Evolutionary conservation across 2,888 invertebrate genomes (phyloP).

Genomic region (Dioctria rufipes): DNA sequence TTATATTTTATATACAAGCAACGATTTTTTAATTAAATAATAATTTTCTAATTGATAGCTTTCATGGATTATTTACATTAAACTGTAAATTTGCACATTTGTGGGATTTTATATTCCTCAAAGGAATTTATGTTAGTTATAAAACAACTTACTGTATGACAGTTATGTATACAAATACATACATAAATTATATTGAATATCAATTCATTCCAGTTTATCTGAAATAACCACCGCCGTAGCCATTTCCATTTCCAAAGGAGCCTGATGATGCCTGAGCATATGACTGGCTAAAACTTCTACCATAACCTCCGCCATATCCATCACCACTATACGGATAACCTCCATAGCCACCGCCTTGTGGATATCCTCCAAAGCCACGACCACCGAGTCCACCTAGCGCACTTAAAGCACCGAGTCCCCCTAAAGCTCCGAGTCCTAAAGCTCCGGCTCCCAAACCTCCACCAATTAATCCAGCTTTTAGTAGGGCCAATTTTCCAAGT

Average conservation of each 20-base stretch:
- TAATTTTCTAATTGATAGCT: too few species aligned
- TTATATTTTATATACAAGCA: too few species aligned
- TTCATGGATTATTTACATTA: too few species aligned
- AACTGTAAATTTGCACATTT: too few species aligned
- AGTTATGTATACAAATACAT: too few species aligned
- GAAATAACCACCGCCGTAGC: background rate
- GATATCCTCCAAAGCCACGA: background rate
- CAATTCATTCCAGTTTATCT: too few species aligned
- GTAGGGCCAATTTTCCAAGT: background rate
- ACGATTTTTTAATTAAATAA: too few species aligned
- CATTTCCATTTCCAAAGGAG: background rate
- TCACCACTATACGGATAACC: conserved; percentile 10
- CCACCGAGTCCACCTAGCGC: background rate
- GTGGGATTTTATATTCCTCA: too few species aligned
- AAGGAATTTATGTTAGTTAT: too few species aligned
- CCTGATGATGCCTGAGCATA: too few species aligned
- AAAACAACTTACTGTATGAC: too few species aligned
- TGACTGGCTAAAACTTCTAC: background rate
- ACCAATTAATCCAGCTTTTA: background rate
- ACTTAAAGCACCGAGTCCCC: background rate
- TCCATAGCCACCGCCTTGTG: conserved; percentile 12
- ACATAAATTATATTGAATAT: too few species aligned
- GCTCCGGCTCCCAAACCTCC: background rate
- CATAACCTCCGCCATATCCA: conserved; percentile 8
- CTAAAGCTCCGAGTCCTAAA: background rate